Conservation (phyloP, 2,888 invertebrate species). For the Hedya salicella region DNA sequence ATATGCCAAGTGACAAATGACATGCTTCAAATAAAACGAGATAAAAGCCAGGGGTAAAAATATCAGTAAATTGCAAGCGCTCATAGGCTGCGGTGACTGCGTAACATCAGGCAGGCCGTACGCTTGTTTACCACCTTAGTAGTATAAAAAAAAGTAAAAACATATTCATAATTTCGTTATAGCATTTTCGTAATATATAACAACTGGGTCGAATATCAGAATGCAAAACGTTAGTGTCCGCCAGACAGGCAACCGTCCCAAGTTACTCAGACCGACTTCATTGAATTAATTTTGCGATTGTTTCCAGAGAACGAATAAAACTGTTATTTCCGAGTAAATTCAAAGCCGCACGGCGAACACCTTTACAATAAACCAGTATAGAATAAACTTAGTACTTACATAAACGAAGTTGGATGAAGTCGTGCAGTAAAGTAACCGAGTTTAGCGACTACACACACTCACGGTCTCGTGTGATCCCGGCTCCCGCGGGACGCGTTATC, state of each 20-base stretch:
- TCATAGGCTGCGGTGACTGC: too few relatives aligned
- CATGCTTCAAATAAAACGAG: too few relatives aligned
- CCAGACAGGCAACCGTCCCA: neutral
- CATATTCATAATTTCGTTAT: too few relatives aligned
- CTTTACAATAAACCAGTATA: neutral
- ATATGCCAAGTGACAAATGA: neutral
- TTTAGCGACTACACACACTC: neutral
- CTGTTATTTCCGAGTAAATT: neutral
- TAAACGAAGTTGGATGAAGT: neutral
- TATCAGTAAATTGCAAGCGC: too few relatives aligned
- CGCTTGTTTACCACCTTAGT: too few relatives aligned
- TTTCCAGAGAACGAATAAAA: neutral
- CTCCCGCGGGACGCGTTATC: slow-evolving; percentile 23
- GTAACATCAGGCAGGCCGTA: too few relatives aligned
- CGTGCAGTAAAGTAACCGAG: slow-evolving; percentile 6
- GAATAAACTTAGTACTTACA: neutral
- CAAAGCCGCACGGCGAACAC: neutral
- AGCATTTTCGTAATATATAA: neutral
- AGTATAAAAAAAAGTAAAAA: too few relatives aligned
- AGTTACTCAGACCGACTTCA: neutral
- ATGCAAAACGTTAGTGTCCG: slow-evolving; percentile 1
- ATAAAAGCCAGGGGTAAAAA: too few relatives aligned
- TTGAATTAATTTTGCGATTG: neutral
- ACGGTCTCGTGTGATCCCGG: neutral
- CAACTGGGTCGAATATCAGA: slow-evolving; percentile 2